Evolutionary conservation across 2,888 invertebrate genomes (phyloP).

Genomic region (Oligia strigilis): DNA sequence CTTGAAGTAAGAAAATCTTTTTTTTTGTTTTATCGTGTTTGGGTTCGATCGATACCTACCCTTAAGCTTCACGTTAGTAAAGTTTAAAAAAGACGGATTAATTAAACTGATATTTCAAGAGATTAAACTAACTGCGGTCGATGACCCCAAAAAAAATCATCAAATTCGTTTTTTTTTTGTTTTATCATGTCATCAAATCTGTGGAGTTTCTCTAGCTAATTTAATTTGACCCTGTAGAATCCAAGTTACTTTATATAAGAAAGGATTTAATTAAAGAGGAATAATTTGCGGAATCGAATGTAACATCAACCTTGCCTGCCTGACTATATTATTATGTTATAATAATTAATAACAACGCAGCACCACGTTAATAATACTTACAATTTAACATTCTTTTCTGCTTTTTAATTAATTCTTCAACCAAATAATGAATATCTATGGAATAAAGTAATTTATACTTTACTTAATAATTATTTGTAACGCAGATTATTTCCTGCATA

Average conservation of each 20-base stretch:
- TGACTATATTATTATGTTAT: not conserved
- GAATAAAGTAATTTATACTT: conserved; percentile 24
- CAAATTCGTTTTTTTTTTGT: too few species aligned
- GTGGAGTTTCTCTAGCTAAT: not conserved
- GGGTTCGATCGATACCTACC: too few species aligned
- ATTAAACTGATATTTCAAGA: too few species aligned
- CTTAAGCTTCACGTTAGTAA: too few species aligned
- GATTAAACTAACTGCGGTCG: too few species aligned
- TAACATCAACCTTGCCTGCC: conserved; percentile 20
- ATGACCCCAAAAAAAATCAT: too few species aligned
- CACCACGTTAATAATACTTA: not conserved
- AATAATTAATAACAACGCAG: not conserved
- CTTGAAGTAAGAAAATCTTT: too few species aligned
- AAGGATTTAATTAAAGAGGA: conserved; percentile 11
- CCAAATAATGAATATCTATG: too few species aligned
- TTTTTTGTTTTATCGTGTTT: too few species aligned
- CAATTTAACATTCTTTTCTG: conserved; percentile 26
- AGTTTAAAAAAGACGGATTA: too few species aligned
- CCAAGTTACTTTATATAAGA: conserved; percentile 14
- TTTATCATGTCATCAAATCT: too few species aligned
- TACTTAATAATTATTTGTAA: conserved; percentile 16
- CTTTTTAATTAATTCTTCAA: not conserved
- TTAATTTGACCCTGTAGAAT: not conserved
- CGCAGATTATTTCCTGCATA: conserved; percentile 23
- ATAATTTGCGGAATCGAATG: conserved; percentile 39